Base-by-base conservation (phyloP, 2,888 invertebrate species). In the Heliconius aoede region DNA sequence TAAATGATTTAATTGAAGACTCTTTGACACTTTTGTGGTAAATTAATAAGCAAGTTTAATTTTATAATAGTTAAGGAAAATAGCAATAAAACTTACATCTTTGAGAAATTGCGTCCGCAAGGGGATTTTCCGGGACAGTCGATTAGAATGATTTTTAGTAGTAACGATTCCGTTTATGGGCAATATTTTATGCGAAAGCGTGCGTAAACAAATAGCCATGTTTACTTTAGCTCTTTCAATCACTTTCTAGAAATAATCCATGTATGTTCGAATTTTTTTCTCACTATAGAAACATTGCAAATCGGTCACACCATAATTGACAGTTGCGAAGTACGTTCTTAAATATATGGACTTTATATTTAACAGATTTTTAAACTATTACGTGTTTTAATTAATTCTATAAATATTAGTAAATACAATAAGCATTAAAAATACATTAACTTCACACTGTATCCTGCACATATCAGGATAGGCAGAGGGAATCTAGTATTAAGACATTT, bases 151-250 rank as follows among this genome's bases (percentile, higher is more conserved):
- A 86, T 88, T 95, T 89, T 95, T 94, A 36, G 95, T 92, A 74
- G 94, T 90, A 85, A 95, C 93, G 78, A 95, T 93, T 78, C 94
- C 92, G 85, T 95, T 94, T 82, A 95, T 89, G 61, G 95, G 94
- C 80, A 94, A 87, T 82, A 95, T 89, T 91, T 95, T 95, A 83
- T 91, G 93, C n/a, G 95, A 92, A 80, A 95, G 86, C 62, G 94
- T 92, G 81, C 95, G 94, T 84, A 95, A 89, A 83, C 95, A 95
- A 84, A 94, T 93, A 83, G 95, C 95, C 95, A 95, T 95, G 85
- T 87, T 90, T 81, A 85, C 87, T 86, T 86, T 79, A 81, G 82
- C 78, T 64, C 68, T 83, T 80, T 86, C 78, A 86, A 82, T 84
- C 79, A 72, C 72, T 80, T 83, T 80, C 82, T 80, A 82, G 82